Evolutionary conservation across 2,888 invertebrate species (phyloP).

Genomic region (Mesopsocus fuscifrons): DNA sequence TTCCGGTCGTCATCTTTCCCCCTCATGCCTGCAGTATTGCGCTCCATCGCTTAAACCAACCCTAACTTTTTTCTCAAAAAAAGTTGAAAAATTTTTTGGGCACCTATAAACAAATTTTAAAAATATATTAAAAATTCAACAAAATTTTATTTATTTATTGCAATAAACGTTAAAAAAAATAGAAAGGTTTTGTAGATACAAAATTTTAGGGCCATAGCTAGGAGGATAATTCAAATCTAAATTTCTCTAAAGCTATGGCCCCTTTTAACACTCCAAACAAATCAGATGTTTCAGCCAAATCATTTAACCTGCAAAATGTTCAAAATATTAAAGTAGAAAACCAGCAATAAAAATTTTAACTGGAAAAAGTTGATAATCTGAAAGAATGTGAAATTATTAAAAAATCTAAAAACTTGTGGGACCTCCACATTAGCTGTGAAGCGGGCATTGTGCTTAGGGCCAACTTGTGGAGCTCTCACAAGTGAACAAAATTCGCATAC

Average conservation of each 20-base stretch:
- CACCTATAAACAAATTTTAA: constrained; percentile 8
- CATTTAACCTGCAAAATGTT: too few species aligned
- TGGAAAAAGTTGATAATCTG: too few species aligned
- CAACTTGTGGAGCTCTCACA: not conserved
- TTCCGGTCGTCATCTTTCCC: constrained; percentile 34
- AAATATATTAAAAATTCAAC: not conserved
- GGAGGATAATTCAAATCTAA: too few species aligned
- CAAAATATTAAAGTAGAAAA: too few species aligned
- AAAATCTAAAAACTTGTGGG: not conserved
- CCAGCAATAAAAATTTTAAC: too few species aligned
- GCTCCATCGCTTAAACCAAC: constrained; percentile 1
- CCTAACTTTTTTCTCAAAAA: constrained; percentile 7
- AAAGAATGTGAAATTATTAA: not conserved
- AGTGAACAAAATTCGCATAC: not conserved
- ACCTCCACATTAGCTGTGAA: not conserved
- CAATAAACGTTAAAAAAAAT: too few species aligned
- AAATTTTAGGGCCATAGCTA: too few species aligned
- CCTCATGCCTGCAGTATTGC: constrained; percentile 17
- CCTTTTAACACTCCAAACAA: too few species aligned
- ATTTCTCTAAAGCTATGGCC: too few species aligned
- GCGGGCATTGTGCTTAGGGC: not conserved
- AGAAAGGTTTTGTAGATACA: too few species aligned
- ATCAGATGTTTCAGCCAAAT: too few species aligned
- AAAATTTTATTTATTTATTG: not conserved
- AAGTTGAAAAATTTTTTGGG: constrained; percentile 2